phyloP scores from a whole-genome alignment of 2,113 vertebrate genomes.

The chimpanzee (Pan troglodytes) region DNA sequence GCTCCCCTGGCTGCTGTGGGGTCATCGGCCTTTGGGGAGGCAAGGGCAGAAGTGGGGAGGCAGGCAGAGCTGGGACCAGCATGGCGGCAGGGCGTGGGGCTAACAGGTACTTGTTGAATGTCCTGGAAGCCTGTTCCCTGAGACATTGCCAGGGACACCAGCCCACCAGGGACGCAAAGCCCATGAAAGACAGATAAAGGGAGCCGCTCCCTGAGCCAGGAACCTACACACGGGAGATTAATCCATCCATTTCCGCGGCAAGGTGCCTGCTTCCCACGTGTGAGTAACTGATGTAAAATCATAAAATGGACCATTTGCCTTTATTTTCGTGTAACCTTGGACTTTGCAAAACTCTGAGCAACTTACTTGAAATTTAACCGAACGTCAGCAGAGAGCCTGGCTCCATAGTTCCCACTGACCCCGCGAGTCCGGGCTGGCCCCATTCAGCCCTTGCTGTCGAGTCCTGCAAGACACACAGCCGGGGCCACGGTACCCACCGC shows the following conservation, averaged over 20 bases:
- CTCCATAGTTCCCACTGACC: not conserved
- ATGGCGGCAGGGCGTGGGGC: fast-evolving
- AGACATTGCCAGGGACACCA: fast-evolving
- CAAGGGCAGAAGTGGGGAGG: not conserved
- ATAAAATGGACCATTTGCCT: conserved; percentile 79
- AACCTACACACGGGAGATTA: not conserved
- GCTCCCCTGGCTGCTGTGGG: too few relatives aligned
- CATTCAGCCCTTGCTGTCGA: fast-evolving
- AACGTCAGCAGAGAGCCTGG: not conserved
- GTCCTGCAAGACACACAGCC: fast-evolving
- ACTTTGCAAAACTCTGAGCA: conserved; percentile 47
- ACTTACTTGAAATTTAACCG: conserved; percentile 51
- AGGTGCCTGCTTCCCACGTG: not conserved
- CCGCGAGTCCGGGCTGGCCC: fast-evolving
- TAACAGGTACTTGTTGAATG: fast-evolving
- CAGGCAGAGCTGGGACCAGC: not conserved
- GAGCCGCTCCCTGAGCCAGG: not conserved
- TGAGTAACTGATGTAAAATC: conserved; percentile 37
- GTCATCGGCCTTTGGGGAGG: fast-evolving
- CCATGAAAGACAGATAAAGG: conserved; percentile 56
- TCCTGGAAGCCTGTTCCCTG: not conserved
- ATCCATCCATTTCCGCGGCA: not conserved
- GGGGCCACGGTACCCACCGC: fast-evolving
- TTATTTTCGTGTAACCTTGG: conserved; percentile 79
- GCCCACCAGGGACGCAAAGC: not conserved